Evolutionary conservation across 2,797 vertebrate genomes (phyloP).

Genomic region (Scleropages formosus): DNA sequence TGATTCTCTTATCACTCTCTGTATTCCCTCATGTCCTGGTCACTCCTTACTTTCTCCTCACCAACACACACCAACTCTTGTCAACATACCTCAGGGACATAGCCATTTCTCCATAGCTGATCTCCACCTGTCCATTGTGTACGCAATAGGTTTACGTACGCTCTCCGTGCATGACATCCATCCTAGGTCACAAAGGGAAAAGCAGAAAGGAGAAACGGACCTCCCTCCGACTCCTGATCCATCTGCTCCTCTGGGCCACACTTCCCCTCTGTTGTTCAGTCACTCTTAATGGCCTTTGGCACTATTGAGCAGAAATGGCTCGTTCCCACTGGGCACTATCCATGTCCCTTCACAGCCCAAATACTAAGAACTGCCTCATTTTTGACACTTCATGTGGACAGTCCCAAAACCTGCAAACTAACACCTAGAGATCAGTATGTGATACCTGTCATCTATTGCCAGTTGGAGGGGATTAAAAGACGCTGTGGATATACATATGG

Average conservation of each 20-base stretch:
- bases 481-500: conserved; percentile 1
- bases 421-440: no score
- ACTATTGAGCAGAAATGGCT: background rate
- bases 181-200: background rate
- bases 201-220: background rate
- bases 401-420: no score
- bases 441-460: background rate
- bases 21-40: background rate
- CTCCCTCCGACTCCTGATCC: background rate
- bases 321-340: background rate
- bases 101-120: background rate
- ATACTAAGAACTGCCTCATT: background rate
- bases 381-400: background rate
- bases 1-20: background rate
- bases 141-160: background rate
- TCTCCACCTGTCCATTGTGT: background rate
- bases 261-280: background rate
- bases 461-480: background rate
- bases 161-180: background rate
- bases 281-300: no score
- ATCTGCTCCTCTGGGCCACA: no score
- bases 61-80: background rate
- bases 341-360: background rate
- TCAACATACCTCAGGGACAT: conserved; percentile 10
- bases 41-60: background rate